A percentile compares a stretch with the other conserved stretches of the same genome.
Evolutionary conservation across 2,888 invertebrate species (phyloP).

Genomic region (Copidosoma aretas): DNA sequence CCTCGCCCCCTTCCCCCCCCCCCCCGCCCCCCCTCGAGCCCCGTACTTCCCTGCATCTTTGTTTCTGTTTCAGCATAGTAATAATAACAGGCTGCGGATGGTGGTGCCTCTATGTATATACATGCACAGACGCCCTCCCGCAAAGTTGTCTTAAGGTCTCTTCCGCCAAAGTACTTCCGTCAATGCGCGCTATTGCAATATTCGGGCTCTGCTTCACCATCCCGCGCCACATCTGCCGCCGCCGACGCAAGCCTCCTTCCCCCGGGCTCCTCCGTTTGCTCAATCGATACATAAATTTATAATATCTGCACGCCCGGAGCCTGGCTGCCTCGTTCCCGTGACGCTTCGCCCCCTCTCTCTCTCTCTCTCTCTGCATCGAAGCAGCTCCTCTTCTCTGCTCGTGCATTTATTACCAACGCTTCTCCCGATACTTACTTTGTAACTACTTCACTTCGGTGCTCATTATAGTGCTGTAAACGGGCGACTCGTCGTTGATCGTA

Average conservation of each 20-base stretch:
- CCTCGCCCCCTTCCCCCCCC: no score
- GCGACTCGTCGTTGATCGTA: no score
- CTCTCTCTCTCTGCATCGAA: not conserved
- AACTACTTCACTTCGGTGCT: no score
- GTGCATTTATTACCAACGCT: no score
- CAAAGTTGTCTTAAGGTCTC: constrained; percentile 17
- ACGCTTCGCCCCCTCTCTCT: not conserved
- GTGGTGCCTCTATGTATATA: no score
- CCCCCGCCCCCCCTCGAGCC: not conserved
- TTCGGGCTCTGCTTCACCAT: constrained; percentile 42
- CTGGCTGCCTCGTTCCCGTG: no score
- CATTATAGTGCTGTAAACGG: no score
- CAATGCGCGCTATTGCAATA: constrained; percentile 41
- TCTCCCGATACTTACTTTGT: no score
- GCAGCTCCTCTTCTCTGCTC: no score
- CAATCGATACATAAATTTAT: constrained; percentile 37
- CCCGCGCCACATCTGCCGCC: not conserved
- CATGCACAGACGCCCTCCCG: not conserved
- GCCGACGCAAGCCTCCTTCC: not conserved
- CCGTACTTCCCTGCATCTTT: constrained; percentile 10
- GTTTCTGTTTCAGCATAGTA: constrained; percentile 15
- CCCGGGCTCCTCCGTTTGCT: not conserved
- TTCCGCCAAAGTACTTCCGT: constrained; percentile 35
- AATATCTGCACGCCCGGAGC: constrained; percentile 35
- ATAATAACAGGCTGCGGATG: constrained; percentile 30